Percentiles rank a stretch among this genome's conserved stretches.
phyloP scores from a whole-genome alignment of 2,888 invertebrate species.

The Philopedon plagiatum region DNA sequence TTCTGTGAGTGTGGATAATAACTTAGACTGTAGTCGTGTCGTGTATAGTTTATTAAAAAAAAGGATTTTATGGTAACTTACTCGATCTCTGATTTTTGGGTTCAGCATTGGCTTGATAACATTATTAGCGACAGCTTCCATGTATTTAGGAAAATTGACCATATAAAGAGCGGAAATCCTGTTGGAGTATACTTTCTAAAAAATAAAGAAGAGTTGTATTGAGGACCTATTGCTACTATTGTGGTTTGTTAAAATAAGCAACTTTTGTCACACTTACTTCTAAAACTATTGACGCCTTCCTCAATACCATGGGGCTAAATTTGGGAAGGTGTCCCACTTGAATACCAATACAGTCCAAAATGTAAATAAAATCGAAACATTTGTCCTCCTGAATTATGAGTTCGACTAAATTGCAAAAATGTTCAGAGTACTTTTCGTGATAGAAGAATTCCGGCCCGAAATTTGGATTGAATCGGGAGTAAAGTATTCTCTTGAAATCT shows the following conservation, averaged over 20 bases:
- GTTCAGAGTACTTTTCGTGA: conserved; percentile 9
- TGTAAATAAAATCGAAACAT: neutral
- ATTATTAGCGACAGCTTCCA: conserved; percentile 22
- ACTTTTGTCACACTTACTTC: conserved; percentile 34
- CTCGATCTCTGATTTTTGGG: conserved; percentile 14
- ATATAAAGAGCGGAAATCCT: conserved; percentile 20
- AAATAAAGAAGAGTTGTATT: neutral
- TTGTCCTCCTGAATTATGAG: conserved; percentile 35
- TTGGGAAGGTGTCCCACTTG: conserved; percentile 40
- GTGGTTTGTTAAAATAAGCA: too few species aligned
- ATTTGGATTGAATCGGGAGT: conserved; percentile 7
- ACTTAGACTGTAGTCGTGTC: too few species aligned
- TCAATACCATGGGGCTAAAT: conserved; percentile 37
- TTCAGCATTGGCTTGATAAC: conserved; percentile 2
- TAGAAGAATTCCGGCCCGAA: conserved; percentile 18
- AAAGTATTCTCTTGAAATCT: conserved; percentile 29
- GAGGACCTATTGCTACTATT: too few species aligned
- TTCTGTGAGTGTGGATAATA: too few species aligned
- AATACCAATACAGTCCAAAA: conserved; percentile 34
- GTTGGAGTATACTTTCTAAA: conserved; percentile 33
- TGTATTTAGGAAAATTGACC: conserved; percentile 21
- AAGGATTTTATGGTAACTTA: too few species aligned
- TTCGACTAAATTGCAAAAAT: conserved; percentile 31
- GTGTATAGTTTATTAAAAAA: too few species aligned
- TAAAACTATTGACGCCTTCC: conserved; percentile 37